Conservation (phyloP, 2,888 invertebrate species). For the Hyposoter dolosus region DNA sequence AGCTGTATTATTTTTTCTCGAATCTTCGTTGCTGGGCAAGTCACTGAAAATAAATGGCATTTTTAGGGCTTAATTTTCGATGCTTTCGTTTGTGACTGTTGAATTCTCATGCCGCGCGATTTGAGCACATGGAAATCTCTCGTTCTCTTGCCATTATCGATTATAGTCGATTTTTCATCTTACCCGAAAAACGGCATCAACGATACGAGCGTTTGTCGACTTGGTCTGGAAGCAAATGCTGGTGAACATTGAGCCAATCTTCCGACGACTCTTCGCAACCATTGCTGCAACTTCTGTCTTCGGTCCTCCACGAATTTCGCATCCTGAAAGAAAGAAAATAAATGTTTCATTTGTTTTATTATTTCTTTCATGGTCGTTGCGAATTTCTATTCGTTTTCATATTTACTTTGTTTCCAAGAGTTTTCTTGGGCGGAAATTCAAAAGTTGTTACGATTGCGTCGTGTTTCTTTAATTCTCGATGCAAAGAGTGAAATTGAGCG, state of each 20-base stretch:
- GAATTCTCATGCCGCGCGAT: neutral
- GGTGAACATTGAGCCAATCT: slow-evolving; percentile 89
- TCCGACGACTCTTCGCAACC: slow-evolving; percentile 93
- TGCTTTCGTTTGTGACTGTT: neutral
- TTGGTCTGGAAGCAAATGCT: slow-evolving; percentile 91
- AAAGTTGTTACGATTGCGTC: slow-evolving; percentile 92
- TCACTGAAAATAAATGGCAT: slow-evolving; percentile 76
- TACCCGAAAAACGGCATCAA: slow-evolving; percentile 96
- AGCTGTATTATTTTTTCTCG: slow-evolving; percentile 79
- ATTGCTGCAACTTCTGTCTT: slow-evolving; percentile 93
- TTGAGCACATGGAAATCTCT: neutral
- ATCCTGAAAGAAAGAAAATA: slow-evolving; percentile 86
- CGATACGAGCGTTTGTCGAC: slow-evolving; percentile 91
- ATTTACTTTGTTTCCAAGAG: slow-evolving; percentile 94
- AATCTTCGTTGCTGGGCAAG: slow-evolving; percentile 79
- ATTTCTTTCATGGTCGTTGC: slow-evolving; percentile 11
- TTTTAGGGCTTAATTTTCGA: neutral
- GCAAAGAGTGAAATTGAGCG: slow-evolving; percentile 95
- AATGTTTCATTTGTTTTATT: neutral
- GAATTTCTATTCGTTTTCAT: neutral
- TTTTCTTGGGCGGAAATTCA: slow-evolving; percentile 98
- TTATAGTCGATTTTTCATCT: slow-evolving; percentile 71
- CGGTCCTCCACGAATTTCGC: slow-evolving; percentile 95
- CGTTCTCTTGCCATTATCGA: slow-evolving; percentile 38
- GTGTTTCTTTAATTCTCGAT: slow-evolving; percentile 93